Evolutionary conservation across 2,113 vertebrate genomes (phyloP).

Genomic region (Empidonax alnorum): DNA sequence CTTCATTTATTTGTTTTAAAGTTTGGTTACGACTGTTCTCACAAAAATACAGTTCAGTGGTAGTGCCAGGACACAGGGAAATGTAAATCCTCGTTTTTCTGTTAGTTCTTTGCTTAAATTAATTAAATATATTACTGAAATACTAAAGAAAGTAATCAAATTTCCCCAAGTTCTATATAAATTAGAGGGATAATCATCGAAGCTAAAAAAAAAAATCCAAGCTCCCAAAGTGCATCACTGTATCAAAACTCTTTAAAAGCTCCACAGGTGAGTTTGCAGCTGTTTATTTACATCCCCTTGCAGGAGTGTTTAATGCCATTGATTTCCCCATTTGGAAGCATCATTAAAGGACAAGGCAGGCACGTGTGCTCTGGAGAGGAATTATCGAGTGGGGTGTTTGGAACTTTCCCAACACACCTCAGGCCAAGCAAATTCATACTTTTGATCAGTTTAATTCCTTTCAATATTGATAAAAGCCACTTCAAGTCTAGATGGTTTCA

Average conservation of each 20-base stretch:
- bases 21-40: not conserved
- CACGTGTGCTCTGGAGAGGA: not conserved
- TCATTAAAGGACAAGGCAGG: slow-evolving; percentile 23
- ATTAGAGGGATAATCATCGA: not conserved
- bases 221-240: not conserved
- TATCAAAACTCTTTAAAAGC: not conserved
- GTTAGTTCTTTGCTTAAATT: not conserved
- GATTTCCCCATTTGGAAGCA: slow-evolving; percentile 29
- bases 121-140: not conserved
- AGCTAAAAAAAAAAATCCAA: not conserved
- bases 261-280: not conserved
- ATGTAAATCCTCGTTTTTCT: not conserved
- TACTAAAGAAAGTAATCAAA: not conserved
- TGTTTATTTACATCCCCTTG: slow-evolving; percentile 21
- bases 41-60: not conserved
- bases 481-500: not conserved
- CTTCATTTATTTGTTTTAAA: not conserved
- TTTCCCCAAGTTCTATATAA: not conserved
- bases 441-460: not conserved
- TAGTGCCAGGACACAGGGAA: not conserved
- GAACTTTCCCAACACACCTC: not conserved
- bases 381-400: slow-evolving; percentile 19
- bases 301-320: slow-evolving; percentile 30
- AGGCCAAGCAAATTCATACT: not conserved
- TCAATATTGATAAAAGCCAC: not conserved